phyloP scores from a whole-genome alignment of 2,888 invertebrate genomes.

The Odontothrips loti region DNA sequence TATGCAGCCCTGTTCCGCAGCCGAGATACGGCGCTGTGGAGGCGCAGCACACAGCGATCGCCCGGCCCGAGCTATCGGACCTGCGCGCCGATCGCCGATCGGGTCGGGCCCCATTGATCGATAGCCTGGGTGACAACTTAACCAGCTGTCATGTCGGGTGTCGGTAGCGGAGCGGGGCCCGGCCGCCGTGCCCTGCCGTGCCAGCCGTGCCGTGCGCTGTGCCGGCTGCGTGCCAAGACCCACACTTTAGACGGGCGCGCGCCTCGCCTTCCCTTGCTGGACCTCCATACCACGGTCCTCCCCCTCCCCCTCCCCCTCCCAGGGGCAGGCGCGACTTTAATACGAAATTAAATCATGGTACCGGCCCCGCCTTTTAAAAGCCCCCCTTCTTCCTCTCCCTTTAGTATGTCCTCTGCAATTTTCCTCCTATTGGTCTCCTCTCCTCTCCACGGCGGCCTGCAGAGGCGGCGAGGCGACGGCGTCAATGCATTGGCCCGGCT shows the following conservation, averaged over 20 bases:
- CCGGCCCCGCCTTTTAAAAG: too few relatives aligned
- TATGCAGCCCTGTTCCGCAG: too few relatives aligned
- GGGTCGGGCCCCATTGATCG: background rate
- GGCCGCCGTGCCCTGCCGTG: background rate
- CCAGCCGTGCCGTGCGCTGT: too few relatives aligned
- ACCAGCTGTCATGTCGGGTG: constrained; percentile 21
- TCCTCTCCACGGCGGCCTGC: too few relatives aligned
- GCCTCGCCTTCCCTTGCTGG: background rate
- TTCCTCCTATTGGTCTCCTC: too few relatives aligned
- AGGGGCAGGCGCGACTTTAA: background rate
- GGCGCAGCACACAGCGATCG: background rate
- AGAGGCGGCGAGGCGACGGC: too few relatives aligned
- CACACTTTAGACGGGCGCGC: background rate
- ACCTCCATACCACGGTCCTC: too few relatives aligned
- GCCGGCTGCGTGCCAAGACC: constrained; percentile 8
- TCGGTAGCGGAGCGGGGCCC: constrained; percentile 14
- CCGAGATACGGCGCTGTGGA: too few relatives aligned
- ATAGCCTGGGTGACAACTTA: constrained; percentile 23
- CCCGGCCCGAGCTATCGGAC: background rate
- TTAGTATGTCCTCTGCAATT: too few relatives aligned
- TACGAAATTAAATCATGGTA: background rate
- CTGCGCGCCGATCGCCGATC: background rate
- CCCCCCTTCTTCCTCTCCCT: too few relatives aligned
- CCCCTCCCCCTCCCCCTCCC: background rate
- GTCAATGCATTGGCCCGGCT: too few relatives aligned